phyloP scores from a whole-genome alignment of 2,888 invertebrate genomes.

The Allacma fusca region DNA sequence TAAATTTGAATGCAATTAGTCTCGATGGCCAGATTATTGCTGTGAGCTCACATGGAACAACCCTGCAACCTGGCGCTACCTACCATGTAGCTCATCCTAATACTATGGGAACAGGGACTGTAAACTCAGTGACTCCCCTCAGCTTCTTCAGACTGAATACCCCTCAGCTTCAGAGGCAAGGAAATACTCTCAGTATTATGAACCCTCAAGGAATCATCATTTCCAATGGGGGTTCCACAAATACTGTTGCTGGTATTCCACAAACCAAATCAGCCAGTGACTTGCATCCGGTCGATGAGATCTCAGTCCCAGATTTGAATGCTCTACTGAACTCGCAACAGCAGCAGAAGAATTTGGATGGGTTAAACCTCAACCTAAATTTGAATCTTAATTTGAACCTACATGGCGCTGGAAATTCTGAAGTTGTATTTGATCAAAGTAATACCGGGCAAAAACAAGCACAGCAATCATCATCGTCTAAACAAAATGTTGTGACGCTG shows the following conservation, averaged over 20 bases:
- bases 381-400: constrained; percentile 57
- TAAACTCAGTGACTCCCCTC: constrained; percentile 14
- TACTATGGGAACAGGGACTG: not conserved
- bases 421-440: no score
- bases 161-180: constrained; percentile 31
- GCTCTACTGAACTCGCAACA: constrained; percentile 47
- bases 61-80: constrained; percentile 13
- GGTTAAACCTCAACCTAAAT: constrained; percentile 57
- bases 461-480: no score
- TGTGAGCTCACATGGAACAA: constrained; percentile 28
- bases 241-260: not conserved
- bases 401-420: constrained; percentile 37
- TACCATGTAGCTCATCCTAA: constrained; percentile 30
- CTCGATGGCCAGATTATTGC: constrained; percentile 53
- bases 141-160: constrained; percentile 44
- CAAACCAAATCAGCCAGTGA: not conserved
- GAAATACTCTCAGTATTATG: constrained; percentile 39
- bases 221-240: constrained; percentile 8
- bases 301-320: constrained; percentile 56
- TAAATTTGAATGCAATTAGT: constrained; percentile 59
- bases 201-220: constrained; percentile 41
- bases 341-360: constrained; percentile 38
- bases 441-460: no score
- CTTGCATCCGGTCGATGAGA: constrained; percentile 47
- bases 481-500: not conserved